Base-by-base conservation (phyloP, 1,140 invertebrate genomes). In the Gryllus bimaculatus region DNA sequence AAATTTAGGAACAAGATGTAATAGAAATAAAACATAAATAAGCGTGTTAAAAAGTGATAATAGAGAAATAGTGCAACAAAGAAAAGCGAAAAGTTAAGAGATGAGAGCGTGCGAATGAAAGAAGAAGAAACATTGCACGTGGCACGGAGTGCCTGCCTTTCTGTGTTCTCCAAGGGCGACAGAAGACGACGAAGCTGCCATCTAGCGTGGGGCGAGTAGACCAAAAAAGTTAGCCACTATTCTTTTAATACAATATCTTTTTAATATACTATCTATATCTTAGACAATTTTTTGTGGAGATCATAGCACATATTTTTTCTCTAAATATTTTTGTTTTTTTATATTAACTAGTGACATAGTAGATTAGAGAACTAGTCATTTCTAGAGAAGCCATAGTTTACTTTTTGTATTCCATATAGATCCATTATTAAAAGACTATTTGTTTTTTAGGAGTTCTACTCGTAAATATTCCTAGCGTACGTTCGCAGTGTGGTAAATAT, bases 141-240 rank as follows among this genome's bases (percentile, higher is more conserved):
- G 26, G 76, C n/a, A 75, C 78, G 74, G 75, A 75, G 73, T 20
- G 73, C 54, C 78, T 75, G 78, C 39, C 78, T 49, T 79, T n/a
- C 7, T 20, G 13, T 74, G n/a, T 78, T 79, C 78, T 79, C 54
- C 73, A 75, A 78, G 26, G 54, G 26, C 20, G 73, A 48, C 54
- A 75, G 54, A 47, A 49, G 47, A 48, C 73, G 48, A n/a, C 78
- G 78, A 49, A 47, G 78, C 78, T 79, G 78, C 78, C 78, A 79
- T 21, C 78, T 79, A 79, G 78, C 75, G 74, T 79, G 15, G 78
- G 78, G 78, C 78, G 78, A 79, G 78, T 79, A 79, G 74, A 79
- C 76, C 76, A 77, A 77, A 78, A 75, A 78, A 47, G 78, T 78
- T 78, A 78, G 78, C 18, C 66, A 75, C 12, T 75, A 10, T 75